Conservation (phyloP, 2,113 vertebrate genomes). For the Nicator chloris region DNA sequence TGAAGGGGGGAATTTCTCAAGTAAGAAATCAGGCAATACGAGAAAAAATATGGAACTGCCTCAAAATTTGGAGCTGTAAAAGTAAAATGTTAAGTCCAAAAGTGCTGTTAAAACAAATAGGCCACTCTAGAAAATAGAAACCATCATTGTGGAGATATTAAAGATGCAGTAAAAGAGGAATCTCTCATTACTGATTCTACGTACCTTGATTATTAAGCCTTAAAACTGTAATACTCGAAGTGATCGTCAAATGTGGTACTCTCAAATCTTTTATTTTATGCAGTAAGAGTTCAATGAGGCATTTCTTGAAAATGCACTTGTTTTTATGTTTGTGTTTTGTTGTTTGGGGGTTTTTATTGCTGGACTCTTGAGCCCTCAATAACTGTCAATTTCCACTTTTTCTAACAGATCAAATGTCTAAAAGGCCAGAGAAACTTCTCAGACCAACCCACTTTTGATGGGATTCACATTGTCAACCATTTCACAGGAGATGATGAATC, state of each 20-base stretch:
- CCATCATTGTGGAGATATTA: background rate
- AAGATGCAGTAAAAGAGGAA: background rate
- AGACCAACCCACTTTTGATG: constrained; percentile 86
- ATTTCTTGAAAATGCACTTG: background rate
- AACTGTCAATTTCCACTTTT: constrained; percentile 21
- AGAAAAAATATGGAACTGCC: too few species aligned
- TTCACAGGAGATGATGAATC: constrained; percentile 83
- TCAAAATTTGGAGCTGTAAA: background rate
- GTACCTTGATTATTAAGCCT: background rate
- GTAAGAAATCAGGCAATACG: background rate
- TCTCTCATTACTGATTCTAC: background rate
- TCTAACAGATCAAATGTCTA: constrained; percentile 86
- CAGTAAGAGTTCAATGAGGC: background rate
- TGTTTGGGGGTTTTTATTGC: background rate
- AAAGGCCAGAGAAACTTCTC: constrained; percentile 83
- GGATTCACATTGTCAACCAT: constrained; percentile 95
- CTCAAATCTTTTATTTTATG: background rate
- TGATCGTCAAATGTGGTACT: background rate
- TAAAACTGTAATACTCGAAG: background rate
- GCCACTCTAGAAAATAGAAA: background rate
- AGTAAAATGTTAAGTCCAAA: background rate
- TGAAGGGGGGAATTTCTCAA: background rate
- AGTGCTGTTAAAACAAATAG: background rate
- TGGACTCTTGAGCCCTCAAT: background rate
- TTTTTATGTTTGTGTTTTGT: background rate